Conservation (phyloP, 2,888 invertebrate species). For the Mesochorus sp. region DNA sequence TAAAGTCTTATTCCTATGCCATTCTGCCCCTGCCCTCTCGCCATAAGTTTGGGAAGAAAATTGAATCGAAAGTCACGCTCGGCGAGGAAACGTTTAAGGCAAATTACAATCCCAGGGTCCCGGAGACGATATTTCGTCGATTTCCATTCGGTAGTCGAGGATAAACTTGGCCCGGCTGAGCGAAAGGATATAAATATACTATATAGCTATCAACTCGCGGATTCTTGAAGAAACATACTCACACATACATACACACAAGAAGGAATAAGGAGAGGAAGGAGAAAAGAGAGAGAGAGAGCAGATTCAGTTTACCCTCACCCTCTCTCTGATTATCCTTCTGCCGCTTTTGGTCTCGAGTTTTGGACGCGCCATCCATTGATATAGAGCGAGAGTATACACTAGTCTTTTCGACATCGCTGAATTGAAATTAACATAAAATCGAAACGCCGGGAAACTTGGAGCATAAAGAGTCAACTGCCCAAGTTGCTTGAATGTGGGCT, state of each 20-base stretch:
- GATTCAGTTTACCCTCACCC: neutral
- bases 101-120: slow-evolving; percentile 74
- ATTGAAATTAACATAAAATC: slow-evolving; percentile 81
- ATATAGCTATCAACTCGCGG: slow-evolving; percentile 34
- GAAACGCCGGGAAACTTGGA: slow-evolving; percentile 79
- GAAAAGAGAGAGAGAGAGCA: slow-evolving; percentile 27
- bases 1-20: slow-evolving; percentile 23
- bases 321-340: neutral
- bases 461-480: slow-evolving; percentile 81
- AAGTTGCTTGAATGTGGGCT: slow-evolving; percentile 78
- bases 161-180: slow-evolving; percentile 74
- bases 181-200: slow-evolving; percentile 65
- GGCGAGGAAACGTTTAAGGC: slow-evolving; percentile 74
- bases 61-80: slow-evolving; percentile 77
- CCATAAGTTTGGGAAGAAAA: slow-evolving; percentile 57
- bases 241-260: slow-evolving; percentile 34
- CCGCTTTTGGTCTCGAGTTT: slow-evolving; percentile 9
- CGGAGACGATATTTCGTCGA: slow-evolving; percentile 76
- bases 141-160: slow-evolving; percentile 76
- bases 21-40: too few species aligned
- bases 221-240: slow-evolving; percentile 62
- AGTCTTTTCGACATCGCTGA: slow-evolving; percentile 70
- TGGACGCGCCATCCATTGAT: slow-evolving; percentile 7
- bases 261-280: slow-evolving; percentile 33
- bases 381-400: slow-evolving; percentile 12